Base-by-base conservation (phyloP, 2,888 invertebrate species). In the Uropetala carovei region DNA sequence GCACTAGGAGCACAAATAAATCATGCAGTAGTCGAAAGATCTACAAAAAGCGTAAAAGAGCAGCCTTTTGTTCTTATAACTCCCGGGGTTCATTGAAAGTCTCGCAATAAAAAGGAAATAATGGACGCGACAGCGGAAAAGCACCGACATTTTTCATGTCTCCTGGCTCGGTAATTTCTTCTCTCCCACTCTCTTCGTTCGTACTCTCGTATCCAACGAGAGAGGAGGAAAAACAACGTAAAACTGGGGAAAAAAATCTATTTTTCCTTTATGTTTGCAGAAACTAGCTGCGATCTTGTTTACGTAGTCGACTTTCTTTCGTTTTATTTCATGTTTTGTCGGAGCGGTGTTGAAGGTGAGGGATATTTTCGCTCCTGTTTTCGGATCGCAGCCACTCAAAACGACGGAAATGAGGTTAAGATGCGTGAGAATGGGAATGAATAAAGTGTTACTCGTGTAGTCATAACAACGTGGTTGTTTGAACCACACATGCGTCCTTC, bases 211-310 rank as follows among this genome's bases (percentile, higher is more conserved):
- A 43, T 43, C 43, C 43, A 75, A 9, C 8, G 22, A 75, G 7
- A 75, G 75, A 27, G 75, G 75, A 43, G 43, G 5, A 43, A 43
- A 43, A 43, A 75, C 75, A 27, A 27, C 10, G 11, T 18, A n/a
- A 8, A 27, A 75, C 22, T 10, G 11, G 22, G 75, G 75, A 75
- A 4, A 75, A 75, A 75, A 75, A 75, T 75, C 75, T 75, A 75
- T 75, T 75, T 75, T 75, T 14, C 22, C 22, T 75, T 27, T 75
- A 75, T 75, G 27, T 75, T 75, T 75, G 75, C 75, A 75, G 27
- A 75, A 27, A 75, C 27, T 27, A 27, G 10, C 27, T 13, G 27
- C 27, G 27, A 75, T 9, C 27, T 75, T 27, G 75, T 75, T 75
- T 18, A 11, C 75, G 75, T 27, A 43, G 5, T 5, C 43, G 43